phyloP scores from a whole-genome alignment of 2,888 invertebrate species.

The Apeira syringaria region DNA sequence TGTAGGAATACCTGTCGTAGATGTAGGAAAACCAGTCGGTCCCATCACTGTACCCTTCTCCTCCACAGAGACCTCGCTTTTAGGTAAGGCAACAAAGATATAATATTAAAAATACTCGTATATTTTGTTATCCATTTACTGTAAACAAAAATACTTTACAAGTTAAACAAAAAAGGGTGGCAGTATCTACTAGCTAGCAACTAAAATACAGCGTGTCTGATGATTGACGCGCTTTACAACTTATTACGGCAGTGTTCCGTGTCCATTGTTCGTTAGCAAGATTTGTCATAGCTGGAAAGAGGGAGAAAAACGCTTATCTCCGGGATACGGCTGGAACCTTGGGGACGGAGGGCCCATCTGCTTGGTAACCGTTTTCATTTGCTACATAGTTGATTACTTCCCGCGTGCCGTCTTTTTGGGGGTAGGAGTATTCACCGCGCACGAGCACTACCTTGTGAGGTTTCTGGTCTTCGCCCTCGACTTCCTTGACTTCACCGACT shows the following conservation, averaged over 20 bases:
- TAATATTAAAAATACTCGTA: too few relatives aligned
- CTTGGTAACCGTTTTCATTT: constrained; percentile 86
- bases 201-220: too few relatives aligned
- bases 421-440: constrained; percentile 84
- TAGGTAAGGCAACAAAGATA: too few relatives aligned
- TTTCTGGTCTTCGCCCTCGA: constrained; percentile 82
- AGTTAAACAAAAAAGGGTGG: too few relatives aligned
- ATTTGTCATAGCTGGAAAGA: neutral
- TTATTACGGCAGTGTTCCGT: neutral
- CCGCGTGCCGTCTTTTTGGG: constrained; percentile 79
- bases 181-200: neutral
- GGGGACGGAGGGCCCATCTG: constrained; percentile 85
- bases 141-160: too few relatives aligned
- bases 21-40: too few relatives aligned
- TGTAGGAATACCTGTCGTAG: too few relatives aligned
- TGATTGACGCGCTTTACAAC: neutral
- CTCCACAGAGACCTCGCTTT: too few relatives aligned
- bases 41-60: too few relatives aligned
- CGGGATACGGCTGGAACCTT: constrained; percentile 56
- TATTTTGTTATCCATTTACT: too few relatives aligned
- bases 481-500: constrained; percentile 67
- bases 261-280: neutral
- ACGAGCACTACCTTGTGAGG: constrained; percentile 81
- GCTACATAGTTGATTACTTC: constrained; percentile 81
- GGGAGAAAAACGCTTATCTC: constrained; percentile 35